These are phyloP conservation scores for Rhinogobio ventralis DNA, from an alignment of 2,797 vertebrate genomes.

Conservation along the genomic window DNA sequence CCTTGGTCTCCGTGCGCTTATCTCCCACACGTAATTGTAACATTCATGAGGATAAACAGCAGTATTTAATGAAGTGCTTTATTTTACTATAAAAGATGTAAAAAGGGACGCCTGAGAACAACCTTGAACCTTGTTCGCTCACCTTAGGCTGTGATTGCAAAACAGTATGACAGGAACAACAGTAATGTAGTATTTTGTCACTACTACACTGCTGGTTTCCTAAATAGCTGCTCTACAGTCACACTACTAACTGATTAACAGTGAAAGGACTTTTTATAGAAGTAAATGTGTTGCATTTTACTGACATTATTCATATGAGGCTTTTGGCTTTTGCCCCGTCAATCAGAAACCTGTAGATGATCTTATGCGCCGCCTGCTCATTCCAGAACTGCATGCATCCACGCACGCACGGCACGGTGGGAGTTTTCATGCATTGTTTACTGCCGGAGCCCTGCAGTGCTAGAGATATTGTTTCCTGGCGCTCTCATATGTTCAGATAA, in stretches of 20 bases:
- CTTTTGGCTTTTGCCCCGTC: background rate
- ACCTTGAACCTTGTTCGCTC: background rate
- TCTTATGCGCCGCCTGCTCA: conserved; percentile 1
- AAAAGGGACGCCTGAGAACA: background rate
- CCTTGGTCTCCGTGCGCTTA: no score
- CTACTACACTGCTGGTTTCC: background rate
- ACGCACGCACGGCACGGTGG: background rate
- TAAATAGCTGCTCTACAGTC: no score
- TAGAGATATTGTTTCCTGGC: conserved; percentile 26
- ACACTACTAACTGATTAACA: background rate
- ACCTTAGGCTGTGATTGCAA: background rate
- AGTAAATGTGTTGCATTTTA: background rate
- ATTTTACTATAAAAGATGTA: background rate
- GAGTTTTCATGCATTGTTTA: conserved; percentile 23
- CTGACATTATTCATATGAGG: background rate
- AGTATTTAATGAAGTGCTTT: background rate
- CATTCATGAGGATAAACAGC: background rate
- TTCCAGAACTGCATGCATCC: background rate
- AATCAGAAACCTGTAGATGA: conserved; percentile 7
- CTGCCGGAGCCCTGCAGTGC: background rate
- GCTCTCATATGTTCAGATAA: conserved; percentile 43
- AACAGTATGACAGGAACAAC: background rate
- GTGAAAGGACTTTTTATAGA: background rate
- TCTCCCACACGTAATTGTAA: no score
- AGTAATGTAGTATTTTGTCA: background rate